Percentiles rank a stretch among this genome's conserved stretches.
These are phyloP conservation scores for Antitype chi DNA, from an alignment of 2,888 invertebrate genomes.

Conservation along the genomic window DNA sequence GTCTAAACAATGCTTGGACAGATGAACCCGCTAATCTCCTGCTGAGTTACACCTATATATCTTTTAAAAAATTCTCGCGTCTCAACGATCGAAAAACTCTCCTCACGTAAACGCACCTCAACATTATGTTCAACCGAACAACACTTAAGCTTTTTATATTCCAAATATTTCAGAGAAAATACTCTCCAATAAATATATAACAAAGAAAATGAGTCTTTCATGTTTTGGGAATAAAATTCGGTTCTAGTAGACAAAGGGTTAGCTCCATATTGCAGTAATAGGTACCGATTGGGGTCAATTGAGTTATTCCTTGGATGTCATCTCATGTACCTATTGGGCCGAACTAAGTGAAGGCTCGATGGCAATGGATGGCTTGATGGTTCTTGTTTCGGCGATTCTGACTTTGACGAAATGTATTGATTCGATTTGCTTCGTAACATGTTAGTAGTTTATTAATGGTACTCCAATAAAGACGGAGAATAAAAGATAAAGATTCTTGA, in stretches of 20 bases:
- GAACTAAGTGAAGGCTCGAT: conserved; percentile 41
- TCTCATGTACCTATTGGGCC: conserved; percentile 46
- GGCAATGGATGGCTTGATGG: conserved; percentile 20
- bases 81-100: background rate
- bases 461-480: background rate
- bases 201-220: conserved; percentile 49
- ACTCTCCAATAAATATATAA: conserved; percentile 54
- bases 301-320: conserved; percentile 60
- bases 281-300: conserved; percentile 65
- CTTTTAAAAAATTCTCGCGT: background rate
- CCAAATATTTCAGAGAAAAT: conserved; percentile 46
- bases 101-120: conserved; percentile 11
- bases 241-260: conserved; percentile 65
- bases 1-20: background rate
- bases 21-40: background rate
- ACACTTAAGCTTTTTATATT: conserved; percentile 53
- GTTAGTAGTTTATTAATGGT: conserved; percentile 2
- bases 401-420: conserved; percentile 18
- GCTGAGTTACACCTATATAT: background rate
- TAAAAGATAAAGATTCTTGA: conserved; percentile 15
- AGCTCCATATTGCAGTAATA: conserved; percentile 63
- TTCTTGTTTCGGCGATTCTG: conserved; percentile 20
- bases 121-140: conserved; percentile 31
- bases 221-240: conserved; percentile 62
- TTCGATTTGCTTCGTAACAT: conserved; percentile 13